A percentile compares a stretch with the other conserved stretches of the same genome.
Conservation (phyloP, 2,113 vertebrate genomes). For the Chaetura pelagica region DNA sequence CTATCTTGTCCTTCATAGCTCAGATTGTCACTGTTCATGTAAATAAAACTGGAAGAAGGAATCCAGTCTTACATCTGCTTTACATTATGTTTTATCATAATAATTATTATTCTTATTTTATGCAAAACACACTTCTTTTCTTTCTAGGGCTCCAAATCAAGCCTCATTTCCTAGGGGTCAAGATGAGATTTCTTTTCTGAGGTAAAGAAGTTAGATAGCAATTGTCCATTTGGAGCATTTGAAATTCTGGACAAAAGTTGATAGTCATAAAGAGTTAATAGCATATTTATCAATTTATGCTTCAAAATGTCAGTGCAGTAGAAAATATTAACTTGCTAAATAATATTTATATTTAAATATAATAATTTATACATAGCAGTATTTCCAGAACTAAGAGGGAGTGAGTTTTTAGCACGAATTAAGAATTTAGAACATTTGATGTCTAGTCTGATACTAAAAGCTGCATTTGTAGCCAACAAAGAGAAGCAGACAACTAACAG, state of each 20-base stretch:
- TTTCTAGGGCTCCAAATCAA: not conserved
- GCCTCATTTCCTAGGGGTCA: not conserved
- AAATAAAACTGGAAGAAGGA: not conserved
- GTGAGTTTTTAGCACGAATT: not conserved
- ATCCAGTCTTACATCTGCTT: not conserved
- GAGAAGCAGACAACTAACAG: not conserved
- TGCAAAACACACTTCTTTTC: not conserved
- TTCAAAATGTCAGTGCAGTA: not conserved
- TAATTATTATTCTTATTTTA: not conserved
- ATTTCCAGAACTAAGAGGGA: not conserved
- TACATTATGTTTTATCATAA: not conserved
- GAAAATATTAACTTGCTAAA: not conserved
- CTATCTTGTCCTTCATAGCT: not conserved
- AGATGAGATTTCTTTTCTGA: not conserved
- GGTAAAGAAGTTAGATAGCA: not conserved
- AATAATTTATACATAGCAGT: not conserved
- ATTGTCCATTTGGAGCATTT: not conserved
- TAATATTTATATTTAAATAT: not conserved
- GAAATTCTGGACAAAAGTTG: not conserved
- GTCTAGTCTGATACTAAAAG: not conserved
- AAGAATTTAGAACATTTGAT: not conserved
- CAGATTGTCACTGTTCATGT: not conserved
- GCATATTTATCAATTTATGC: not conserved
- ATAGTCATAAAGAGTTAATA: not conserved
- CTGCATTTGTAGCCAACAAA: not conserved